Evolutionary conservation across 2,888 invertebrate genomes (phyloP).

Genomic region (Adineta ricciae): DNA sequence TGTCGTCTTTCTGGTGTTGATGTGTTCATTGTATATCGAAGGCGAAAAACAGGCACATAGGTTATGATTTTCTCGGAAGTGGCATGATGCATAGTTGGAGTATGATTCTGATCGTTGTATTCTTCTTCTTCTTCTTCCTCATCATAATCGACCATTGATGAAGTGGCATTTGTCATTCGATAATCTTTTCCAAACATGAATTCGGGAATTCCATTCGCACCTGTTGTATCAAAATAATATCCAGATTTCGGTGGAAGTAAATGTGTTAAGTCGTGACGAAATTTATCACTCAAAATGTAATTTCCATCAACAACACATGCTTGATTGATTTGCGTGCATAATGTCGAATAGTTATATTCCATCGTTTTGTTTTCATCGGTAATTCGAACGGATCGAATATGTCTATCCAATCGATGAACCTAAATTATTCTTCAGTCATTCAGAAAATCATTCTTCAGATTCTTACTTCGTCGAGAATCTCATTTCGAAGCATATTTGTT

Average conservation of each 20-base stretch:
- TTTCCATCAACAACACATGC: not conserved
- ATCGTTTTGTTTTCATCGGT: not conserved
- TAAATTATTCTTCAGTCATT: not conserved
- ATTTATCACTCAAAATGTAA: not conserved
- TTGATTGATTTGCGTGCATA: not conserved
- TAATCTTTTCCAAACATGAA: constrained; percentile 11
- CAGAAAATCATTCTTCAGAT: not conserved
- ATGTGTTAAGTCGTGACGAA: not conserved
- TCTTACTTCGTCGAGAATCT: not conserved
- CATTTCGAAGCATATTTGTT: not conserved
- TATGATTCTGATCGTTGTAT: not conserved
- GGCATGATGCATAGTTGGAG: not conserved
- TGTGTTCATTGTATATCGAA: not conserved
- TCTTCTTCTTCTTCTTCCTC: not conserved
- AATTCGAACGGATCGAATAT: not conserved
- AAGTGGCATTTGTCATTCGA: not conserved
- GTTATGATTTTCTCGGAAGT: not conserved
- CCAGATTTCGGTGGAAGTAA: not conserved
- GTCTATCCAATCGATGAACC: not conserved
- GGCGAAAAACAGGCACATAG: not conserved
- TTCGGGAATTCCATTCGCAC: not conserved
- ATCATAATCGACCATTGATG: not conserved
- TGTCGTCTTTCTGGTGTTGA: not conserved
- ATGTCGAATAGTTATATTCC: not conserved
- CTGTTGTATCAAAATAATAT: not conserved